These are phyloP conservation scores for Oconnorella tubifera DNA, from an alignment of 2,888 invertebrate species.

Conservation along the genomic window DNA sequence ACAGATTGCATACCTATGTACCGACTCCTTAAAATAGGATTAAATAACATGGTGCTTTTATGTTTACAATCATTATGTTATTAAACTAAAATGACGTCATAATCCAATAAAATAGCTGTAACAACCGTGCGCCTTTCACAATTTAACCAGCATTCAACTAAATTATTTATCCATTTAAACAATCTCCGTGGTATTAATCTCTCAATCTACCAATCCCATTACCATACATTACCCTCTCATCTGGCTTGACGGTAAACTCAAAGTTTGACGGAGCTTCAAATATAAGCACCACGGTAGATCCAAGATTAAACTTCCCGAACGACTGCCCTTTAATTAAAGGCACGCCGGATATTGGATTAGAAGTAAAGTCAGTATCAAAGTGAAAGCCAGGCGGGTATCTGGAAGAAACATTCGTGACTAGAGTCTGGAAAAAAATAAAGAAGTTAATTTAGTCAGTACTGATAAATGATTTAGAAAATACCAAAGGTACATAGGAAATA, in stretches of 20 bases:
- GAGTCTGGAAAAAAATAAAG: background rate
- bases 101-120: background rate
- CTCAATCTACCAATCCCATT: too few species aligned
- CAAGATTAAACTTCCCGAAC: conserved; percentile 94
- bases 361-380: background rate
- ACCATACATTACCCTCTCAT: conserved; percentile 15
- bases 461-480: too few species aligned
- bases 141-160: too few species aligned
- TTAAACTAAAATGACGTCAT: background rate
- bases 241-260: conserved; percentile 12
- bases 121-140: too few species aligned
- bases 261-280: conserved; percentile 91
- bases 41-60: too few species aligned
- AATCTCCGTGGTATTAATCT: too few species aligned
- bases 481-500: too few species aligned
- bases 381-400: background rate
- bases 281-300: conserved; percentile 90
- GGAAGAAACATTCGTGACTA: background rate
- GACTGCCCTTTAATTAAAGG: conserved; percentile 72
- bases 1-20: too few species aligned
- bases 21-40: too few species aligned
- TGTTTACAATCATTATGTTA: too few species aligned
- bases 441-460: background rate
- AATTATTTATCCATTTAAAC: too few species aligned
- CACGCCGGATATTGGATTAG: background rate